Percentiles rank a stretch among this genome's conserved stretches.
Evolutionary conservation across 2,113 vertebrate species (phyloP).

Genomic region (Narcine bancroftii): DNA sequence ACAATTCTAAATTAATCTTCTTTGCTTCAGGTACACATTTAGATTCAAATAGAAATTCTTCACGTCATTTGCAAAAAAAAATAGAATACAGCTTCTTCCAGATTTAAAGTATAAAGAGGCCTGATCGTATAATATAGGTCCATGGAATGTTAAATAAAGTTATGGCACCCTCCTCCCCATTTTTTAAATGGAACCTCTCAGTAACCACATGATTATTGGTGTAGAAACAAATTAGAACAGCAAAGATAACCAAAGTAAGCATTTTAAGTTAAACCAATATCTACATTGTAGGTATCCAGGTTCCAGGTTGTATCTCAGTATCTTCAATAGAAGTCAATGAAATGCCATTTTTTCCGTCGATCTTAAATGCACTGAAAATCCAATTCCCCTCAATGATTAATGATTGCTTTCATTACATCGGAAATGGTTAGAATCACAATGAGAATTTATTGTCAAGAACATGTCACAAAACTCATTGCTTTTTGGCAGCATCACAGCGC

Average conservation of each 20-base stretch:
- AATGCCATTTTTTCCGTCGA: neutral
- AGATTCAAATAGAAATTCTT: neutral
- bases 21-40: neutral
- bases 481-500: too few species aligned
- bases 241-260: neutral
- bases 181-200: neutral
- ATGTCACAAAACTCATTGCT: too few species aligned
- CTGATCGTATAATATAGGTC: neutral
- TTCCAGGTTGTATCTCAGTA: neutral
- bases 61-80: neutral
- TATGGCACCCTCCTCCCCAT: neutral
- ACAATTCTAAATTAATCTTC: conserved; percentile 11
- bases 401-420: too few species aligned
- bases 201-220: neutral
- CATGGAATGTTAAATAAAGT: neutral
- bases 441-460: too few species aligned
- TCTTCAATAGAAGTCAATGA: neutral
- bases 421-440: too few species aligned
- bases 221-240: neutral
- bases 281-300: neutral
- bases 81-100: neutral
- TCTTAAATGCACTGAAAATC: neutral
- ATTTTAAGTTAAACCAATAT: neutral
- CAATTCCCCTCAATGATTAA: neutral
- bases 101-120: neutral